Conservation (phyloP, 2,888 invertebrate species). For the Melinaea menophilus region DNA sequence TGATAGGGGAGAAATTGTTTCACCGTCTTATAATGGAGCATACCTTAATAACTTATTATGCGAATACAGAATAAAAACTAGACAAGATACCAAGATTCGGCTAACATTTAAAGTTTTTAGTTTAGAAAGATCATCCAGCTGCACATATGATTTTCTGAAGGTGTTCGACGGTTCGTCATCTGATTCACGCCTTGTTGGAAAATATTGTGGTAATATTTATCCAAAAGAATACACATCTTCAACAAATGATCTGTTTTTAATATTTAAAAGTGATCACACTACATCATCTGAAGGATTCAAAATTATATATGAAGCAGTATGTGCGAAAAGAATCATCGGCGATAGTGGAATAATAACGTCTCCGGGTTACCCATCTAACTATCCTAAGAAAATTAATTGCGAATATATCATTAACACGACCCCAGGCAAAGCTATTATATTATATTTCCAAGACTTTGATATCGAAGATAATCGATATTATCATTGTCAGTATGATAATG, state of each 20-base stretch:
- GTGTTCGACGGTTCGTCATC: constrained; percentile 82
- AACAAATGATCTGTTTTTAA: constrained; percentile 73
- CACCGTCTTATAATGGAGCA: constrained; percentile 78
- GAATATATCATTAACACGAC: constrained; percentile 82
- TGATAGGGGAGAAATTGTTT: constrained; percentile 80
- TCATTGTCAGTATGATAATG: constrained; percentile 57
- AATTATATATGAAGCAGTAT: constrained; percentile 56
- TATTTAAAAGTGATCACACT: constrained; percentile 72
- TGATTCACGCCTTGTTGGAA: constrained; percentile 81
- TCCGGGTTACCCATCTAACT: constrained; percentile 85
- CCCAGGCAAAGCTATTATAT: constrained; percentile 79
- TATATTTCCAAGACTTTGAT: constrained; percentile 83
- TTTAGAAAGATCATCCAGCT: constrained; percentile 79
- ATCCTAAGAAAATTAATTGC: constrained; percentile 81
- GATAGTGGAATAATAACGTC: constrained; percentile 81
- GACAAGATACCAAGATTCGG: constrained; percentile 79
- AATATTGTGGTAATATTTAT: constrained; percentile 83
- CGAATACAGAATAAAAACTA: constrained; percentile 87
- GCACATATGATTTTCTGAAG: constrained; percentile 80
- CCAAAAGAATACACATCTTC: constrained; percentile 80
- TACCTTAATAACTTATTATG: constrained; percentile 82
- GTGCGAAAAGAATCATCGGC: constrained; percentile 66
- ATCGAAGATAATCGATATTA: constrained; percentile 70
- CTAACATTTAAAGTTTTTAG: constrained; percentile 82
- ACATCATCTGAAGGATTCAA: constrained; percentile 52